phyloP scores from a whole-genome alignment of 2,888 invertebrate species.

The Drosophila robusta region DNA sequence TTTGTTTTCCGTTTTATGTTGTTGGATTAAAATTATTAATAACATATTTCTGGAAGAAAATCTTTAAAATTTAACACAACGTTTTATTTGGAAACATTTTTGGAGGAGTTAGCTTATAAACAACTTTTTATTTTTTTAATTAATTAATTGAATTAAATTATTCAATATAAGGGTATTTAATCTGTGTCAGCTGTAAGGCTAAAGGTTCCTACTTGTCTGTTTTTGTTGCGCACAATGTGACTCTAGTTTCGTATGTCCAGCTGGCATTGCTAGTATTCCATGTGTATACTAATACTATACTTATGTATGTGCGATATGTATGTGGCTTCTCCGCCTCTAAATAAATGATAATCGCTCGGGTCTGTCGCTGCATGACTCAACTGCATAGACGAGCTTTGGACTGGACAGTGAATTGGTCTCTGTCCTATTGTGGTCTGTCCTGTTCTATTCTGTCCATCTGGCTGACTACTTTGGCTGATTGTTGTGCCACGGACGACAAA shows the following conservation, averaged over 20 bases:
- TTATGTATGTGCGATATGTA: slow-evolving; percentile 7
- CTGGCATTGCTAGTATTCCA: slow-evolving; percentile 12
- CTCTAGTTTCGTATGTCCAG: slow-evolving; percentile 16
- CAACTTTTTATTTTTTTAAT: too few relatives aligned
- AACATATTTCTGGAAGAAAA: too few relatives aligned
- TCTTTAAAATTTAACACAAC: too few relatives aligned
- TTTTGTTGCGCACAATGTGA: not conserved
- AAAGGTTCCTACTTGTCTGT: not conserved
- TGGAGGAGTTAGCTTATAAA: too few relatives aligned
- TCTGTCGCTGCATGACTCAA: slow-evolving; percentile 54
- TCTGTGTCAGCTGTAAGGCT: not conserved
- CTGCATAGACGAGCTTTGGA: slow-evolving; percentile 45
- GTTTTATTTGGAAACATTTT: too few relatives aligned
- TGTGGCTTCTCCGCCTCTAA: slow-evolving; percentile 44
- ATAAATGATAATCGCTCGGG: slow-evolving; percentile 66
- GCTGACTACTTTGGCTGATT: slow-evolving; percentile 66
- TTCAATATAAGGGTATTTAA: not conserved
- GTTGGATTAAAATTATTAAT: too few relatives aligned
- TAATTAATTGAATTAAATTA: too few relatives aligned
- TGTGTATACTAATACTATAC: slow-evolving; percentile 1
- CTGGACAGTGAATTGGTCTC: slow-evolving; percentile 1
- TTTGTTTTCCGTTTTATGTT: too few relatives aligned
- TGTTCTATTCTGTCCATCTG: slow-evolving; percentile 24
- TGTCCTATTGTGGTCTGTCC: not conserved
- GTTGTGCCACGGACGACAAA: slow-evolving; percentile 41